phyloP scores from a whole-genome alignment of 92 coral and sea anemone genomes.

The Blastomussa wellsi region DNA sequence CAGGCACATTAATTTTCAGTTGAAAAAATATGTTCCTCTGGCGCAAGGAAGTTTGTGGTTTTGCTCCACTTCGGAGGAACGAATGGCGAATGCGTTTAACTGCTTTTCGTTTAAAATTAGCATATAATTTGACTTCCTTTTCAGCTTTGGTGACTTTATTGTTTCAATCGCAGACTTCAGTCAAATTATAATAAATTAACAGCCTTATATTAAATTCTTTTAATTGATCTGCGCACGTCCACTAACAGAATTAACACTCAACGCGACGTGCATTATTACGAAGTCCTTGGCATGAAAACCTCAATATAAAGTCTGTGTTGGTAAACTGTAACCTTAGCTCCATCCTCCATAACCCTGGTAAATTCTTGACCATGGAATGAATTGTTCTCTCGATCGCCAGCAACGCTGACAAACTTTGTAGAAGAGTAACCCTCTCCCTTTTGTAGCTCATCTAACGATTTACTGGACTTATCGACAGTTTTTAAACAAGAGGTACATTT shows the following conservation, averaged over 20 bases:
- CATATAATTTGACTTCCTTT: background rate
- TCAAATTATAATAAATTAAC: background rate
- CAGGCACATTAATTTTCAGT: background rate
- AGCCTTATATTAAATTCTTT: background rate
- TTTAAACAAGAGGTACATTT: slow-evolving; percentile 2
- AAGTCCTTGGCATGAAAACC: slow-evolving; percentile 56
- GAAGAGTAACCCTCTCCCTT: background rate
- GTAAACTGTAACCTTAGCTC: slow-evolving; percentile 44
- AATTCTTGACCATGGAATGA: slow-evolving; percentile 9
- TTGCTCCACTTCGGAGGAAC: background rate
- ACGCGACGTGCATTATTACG: background rate
- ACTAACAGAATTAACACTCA: background rate
- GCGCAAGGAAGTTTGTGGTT: background rate
- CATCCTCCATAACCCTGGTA: slow-evolving; percentile 47
- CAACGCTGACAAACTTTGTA: background rate
- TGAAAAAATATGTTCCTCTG: background rate
- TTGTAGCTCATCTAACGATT: background rate
- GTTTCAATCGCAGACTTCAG: background rate
- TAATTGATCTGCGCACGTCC: background rate
- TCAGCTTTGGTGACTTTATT: background rate
- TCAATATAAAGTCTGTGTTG: slow-evolving; percentile 49
- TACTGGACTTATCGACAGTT: background rate
- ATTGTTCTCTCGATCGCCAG: background rate
- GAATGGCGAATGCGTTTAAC: background rate
- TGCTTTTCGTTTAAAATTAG: background rate